Base-by-base conservation (phyloP, 1,140 invertebrate species). In the Dendrolimus kikuchii region DNA sequence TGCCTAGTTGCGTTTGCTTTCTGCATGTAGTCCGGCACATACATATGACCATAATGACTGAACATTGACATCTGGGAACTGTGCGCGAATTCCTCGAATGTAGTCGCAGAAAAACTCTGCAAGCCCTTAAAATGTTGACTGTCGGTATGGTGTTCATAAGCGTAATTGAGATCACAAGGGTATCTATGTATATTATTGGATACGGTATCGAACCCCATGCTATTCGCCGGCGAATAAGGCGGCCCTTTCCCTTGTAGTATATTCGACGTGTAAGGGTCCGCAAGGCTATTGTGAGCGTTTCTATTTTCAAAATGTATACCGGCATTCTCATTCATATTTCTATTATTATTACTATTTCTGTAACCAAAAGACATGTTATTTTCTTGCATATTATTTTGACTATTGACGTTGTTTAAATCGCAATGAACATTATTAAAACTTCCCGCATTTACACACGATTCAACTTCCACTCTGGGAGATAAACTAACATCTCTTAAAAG, bases 341-440 rank as follows among this genome's bases (percentile, higher is more conserved):
- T 57, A 10, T 48, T 72, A 47, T 68, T 62, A 41, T 59, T 65
- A 42, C 81, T 67, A 61, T 63, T 74, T 51, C 56, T 64, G 57
- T 78, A 83, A 53, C 53, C 67, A 64, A 72, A 85, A 55, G 64
- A 52, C 43, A 68, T 56, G 51, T 74, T 65, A 48, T 3, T 23
- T 23, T 66, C 68, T 51, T 70, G 68, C 48, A 71, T 68, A 47
- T 49, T 66, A 56, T 45, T 70, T 50, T 67, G 61, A 46, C 41
- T 44, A 50, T 53, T 41, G 7, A 60, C 38, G 51, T 62, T 74
- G 50, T 73, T 77, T 51, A 77, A 63, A 65, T 77, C 66, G 60
- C 72, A 77, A 71, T 93, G 92, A 47, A 93, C 77, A 66, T 91
- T 91, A 46, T 90, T 90, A 70, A 92, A 93, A 68, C 89, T 90